These are phyloP conservation scores for Diplodus puntazzo DNA, from an alignment of 2,797 vertebrate genomes.

Conservation along the genomic window DNA sequence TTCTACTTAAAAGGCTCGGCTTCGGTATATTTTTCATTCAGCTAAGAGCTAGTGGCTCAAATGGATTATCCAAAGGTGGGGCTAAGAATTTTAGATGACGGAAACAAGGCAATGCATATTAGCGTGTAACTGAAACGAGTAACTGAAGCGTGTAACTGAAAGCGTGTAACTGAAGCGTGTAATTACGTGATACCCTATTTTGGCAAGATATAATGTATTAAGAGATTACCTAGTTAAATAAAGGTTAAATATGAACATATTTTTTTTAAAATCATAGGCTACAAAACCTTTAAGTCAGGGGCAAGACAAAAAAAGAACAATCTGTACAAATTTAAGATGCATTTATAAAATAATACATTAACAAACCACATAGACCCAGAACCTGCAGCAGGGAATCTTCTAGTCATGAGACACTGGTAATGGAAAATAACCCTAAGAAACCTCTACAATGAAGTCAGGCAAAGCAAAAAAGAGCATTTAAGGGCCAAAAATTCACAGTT, in stretches of 20 bases:
- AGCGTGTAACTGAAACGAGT: no score
- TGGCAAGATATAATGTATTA: background rate
- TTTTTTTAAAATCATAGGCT: background rate
- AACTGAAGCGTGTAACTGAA: no score
- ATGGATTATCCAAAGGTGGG: background rate
- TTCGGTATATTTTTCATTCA: slow-evolving; percentile 18
- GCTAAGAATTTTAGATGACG: background rate
- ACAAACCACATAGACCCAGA: background rate
- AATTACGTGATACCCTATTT: background rate
- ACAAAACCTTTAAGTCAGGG: background rate
- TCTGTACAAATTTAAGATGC: background rate
- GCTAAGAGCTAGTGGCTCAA: slow-evolving; percentile 3
- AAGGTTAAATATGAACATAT: background rate
- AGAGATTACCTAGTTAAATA: background rate
- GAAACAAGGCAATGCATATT: background rate
- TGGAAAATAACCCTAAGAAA: background rate
- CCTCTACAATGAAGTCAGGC: slow-evolving; percentile 2
- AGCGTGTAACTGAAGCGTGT: no score
- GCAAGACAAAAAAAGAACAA: background rate
- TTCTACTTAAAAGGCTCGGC: slow-evolving; percentile 28
- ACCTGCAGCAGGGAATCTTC: background rate
- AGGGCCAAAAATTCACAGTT: background rate
- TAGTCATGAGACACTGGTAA: slow-evolving; percentile 1
- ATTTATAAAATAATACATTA: background rate
- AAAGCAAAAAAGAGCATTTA: background rate